phyloP scores from a whole-genome alignment of 2,888 invertebrate species.

The Sphaerophoria rueppellii region DNA sequence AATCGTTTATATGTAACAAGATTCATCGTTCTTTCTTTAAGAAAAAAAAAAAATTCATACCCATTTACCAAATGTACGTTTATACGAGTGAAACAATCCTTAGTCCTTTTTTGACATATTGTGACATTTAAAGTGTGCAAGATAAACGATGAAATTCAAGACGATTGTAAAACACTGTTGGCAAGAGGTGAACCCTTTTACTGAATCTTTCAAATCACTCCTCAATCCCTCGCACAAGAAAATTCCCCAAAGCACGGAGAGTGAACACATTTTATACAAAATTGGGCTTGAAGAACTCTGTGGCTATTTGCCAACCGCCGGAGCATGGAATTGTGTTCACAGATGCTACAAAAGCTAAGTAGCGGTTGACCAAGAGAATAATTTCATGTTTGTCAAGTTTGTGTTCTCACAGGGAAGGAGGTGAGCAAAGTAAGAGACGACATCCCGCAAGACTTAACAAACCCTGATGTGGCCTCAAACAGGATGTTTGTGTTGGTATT shows the following conservation, averaged over 20 bases:
- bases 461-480: constrained; percentile 62
- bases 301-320: constrained; percentile 67
- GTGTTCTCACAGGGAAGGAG: constrained; percentile 9
- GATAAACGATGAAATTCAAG: constrained; percentile 1
- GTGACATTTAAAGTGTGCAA: neutral
- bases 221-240: neutral
- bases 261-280: neutral
- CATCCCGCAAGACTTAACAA: constrained; percentile 61
- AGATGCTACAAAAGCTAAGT: constrained; percentile 66
- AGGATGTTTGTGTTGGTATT: constrained; percentile 42
- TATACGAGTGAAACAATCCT: neutral
- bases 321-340: constrained; percentile 62
- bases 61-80: neutral
- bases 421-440: constrained; percentile 13
- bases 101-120: neutral
- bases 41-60: constrained; percentile 27
- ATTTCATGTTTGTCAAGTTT: constrained; percentile 67
- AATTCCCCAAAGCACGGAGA: constrained; percentile 12
- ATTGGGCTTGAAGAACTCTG: constrained; percentile 40
- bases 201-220: neutral
- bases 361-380: constrained; percentile 69
- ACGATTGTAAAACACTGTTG: neutral
- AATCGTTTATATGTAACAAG: no score
- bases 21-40: neutral
- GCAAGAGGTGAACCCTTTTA: neutral